phyloP scores from a whole-genome alignment of 2,888 invertebrate genomes.

The Agriopis aurantiaria region DNA sequence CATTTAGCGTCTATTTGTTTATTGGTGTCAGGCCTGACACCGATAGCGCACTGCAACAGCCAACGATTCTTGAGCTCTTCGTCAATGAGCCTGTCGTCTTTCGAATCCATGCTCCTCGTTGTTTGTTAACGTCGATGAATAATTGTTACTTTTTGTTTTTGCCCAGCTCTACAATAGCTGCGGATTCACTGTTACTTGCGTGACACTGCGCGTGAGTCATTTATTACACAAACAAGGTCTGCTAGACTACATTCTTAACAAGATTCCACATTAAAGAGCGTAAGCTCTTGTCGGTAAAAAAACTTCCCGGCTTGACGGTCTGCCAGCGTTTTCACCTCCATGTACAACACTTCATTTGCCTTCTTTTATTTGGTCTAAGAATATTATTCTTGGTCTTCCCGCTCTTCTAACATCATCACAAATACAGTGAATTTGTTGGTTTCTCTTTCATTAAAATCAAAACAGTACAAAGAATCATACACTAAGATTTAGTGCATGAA shows the following conservation, averaged over 20 bases:
- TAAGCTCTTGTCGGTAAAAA: too few species aligned
- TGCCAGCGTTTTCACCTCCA: too few species aligned
- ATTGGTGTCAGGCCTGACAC: neutral
- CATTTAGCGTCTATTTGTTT: neutral
- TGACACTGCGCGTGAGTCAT: neutral
- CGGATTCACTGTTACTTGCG: neutral
- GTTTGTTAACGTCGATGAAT: neutral
- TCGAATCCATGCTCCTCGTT: neutral
- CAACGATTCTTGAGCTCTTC: neutral
- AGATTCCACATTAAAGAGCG: too few species aligned
- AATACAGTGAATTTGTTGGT: too few species aligned
- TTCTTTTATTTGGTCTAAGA: too few species aligned
- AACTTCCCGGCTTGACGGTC: too few species aligned
- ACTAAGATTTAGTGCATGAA: too few species aligned
- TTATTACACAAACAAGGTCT: neutral
- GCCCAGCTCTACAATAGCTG: neutral
- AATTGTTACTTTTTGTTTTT: neutral
- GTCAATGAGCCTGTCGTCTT: neutral
- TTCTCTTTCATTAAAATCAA: too few species aligned
- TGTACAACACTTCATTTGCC: too few species aligned
- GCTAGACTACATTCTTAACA: neutral
- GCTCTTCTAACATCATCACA: too few species aligned
- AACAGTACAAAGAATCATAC: too few species aligned
- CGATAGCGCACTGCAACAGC: neutral
- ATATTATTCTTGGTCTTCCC: too few species aligned